Evolutionary conservation across 1,140 invertebrate genomes (phyloP), one percentile per base, ranked within the genome.

Genomic region (Lepidotrigona ventralis): DNA sequence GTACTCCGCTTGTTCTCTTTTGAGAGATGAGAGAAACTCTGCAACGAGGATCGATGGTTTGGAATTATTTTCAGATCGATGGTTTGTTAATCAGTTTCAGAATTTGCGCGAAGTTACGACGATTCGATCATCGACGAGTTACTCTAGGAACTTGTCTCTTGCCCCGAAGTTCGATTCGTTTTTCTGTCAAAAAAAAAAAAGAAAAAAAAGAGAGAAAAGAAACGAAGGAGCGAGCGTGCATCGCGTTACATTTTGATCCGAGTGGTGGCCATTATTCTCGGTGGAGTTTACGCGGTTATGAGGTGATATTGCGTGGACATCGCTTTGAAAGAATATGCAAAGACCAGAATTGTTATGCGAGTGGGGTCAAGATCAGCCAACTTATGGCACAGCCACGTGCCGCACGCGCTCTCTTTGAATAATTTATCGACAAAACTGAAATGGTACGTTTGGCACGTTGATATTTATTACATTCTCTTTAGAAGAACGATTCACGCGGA

Each of bases 281-380:
- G 5, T 5, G n/a, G 5, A 66, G 26, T 64, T 51, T 11, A 3
- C 23, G n/a, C 60, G n/a, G 64, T 77, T 66, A 77, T 46, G 26
- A 51, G 26, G 46, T 60, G 75, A 17, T 66, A 64, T 64, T 77
- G 58, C 58, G 58, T 8, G 21, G 39, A 17, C 21, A 2, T 60
- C 39, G 33, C 53, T 77, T 77, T n/a, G n/a, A 77, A 77, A 29
- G 29, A 63, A 77, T 64, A 77, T 53, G 60, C 60, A 77, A 77
- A 77, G 11, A 23, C 17, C 3, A 17, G 75, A 77, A 77, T 77
- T 77, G 75, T 66, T 64, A 77, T 77, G 58, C 60, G 58, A 39
- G n/a, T 23, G 14, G 23, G 75, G 75, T 77, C 75, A 77, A 77
- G 75, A 64, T 77, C 58, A 53, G 8, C 11, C 60, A 26, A 64